Percentiles rank a stretch among this genome's conserved stretches.
Evolutionary conservation across 2,113 vertebrate genomes (phyloP).

Genomic region (Strigops habroptila): DNA sequence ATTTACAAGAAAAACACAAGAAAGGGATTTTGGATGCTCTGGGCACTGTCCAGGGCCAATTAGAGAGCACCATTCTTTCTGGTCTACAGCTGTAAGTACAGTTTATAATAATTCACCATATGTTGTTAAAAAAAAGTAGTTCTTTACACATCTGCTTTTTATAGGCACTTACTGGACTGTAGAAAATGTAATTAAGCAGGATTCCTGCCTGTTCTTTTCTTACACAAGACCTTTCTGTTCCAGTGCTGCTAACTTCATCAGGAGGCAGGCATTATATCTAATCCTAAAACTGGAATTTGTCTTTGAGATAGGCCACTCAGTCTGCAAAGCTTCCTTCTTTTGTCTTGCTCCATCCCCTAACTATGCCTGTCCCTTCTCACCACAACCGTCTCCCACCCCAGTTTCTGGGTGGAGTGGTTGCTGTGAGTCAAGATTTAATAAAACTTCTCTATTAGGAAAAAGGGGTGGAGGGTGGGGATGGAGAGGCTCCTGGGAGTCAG

Average conservation of each 20-base stretch:
- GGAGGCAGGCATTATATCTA: not conserved
- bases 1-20: conserved; percentile 15
- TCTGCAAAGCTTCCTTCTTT: not conserved
- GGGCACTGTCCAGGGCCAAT: not conserved
- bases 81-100: not conserved
- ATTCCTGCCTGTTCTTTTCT: conserved; percentile 21
- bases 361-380: not conserved
- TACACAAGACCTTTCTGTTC: not conserved
- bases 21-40: not conserved
- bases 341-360: not conserved
- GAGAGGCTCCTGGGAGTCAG: not conserved
- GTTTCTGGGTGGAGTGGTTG: not conserved
- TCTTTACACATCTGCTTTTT: conserved; percentile 4
- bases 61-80: not conserved
- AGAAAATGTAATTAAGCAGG: conserved; percentile 45
- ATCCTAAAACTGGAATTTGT: not conserved
- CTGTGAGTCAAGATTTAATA: not conserved
- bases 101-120: not conserved
- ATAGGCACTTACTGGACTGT: not conserved
- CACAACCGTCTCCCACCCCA: not conserved
- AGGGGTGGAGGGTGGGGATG: not conserved
- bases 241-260: not conserved
- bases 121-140: not conserved
- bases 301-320: not conserved
- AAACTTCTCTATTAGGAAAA: not conserved